Evolutionary conservation across 2,797 vertebrate genomes (phyloP), one percentile per base, ranked within the genome.

Genomic region (Pangasius sanitwongsei): DNA sequence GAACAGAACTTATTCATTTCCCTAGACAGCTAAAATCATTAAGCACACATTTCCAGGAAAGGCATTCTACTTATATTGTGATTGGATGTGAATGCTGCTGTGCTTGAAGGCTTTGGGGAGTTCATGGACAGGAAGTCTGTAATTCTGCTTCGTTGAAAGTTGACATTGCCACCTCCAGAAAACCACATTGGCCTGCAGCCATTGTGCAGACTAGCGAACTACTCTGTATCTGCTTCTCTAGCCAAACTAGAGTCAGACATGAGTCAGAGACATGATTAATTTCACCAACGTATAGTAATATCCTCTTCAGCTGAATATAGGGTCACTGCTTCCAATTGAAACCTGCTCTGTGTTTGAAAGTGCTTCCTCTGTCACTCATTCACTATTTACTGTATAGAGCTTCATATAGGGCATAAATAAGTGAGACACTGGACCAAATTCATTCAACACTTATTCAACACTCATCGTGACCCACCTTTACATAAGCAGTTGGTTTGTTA

Each of bases 111-210:
- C 92, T 91, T 91, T 63, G 20, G 89, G 87, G 91, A 92, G 92
- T 91, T 89, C 72, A 78, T 89, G 89, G 89, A 88, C 91, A 91
- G 92, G 90, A 93, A 92, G 92, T 91, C 90, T 90, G 88, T 86
- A 90, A 90, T 87, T 80, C 89, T 90, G 81, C 77, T 91, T 89
- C 89, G 88, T 90, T 92, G 87, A 93, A 93, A 85, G 88, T 86
- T 92, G 90, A 92, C 85, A 81, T 89, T 77, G 86, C 87, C 83
- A 87, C 89, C 90, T 89, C 82, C 70, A 88, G 88, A 75, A 92
- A 93, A 89, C 89, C 90, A 86, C 87, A 86, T 37, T 89, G 85
- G 87, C 89, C 65, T 77, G 59, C 67, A 87, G 90, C 89, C 87
- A 91, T 34, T 28, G 67, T 82, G 65, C 72, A 41, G 85, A 89